Conservation (phyloP, 2,888 invertebrate species). For the Abrostola tripartita region DNA sequence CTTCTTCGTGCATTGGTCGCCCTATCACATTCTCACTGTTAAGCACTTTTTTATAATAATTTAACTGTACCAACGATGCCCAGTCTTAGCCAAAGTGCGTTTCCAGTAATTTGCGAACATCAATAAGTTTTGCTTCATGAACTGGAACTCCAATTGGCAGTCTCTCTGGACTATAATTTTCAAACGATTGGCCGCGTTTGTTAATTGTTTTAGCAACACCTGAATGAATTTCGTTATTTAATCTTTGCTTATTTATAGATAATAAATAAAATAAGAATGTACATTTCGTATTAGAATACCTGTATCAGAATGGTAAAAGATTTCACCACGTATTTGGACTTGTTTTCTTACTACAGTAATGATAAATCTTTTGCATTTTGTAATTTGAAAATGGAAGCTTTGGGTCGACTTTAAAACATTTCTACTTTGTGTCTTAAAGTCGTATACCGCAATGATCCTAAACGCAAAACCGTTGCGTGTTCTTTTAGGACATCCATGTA, state of each 20-base stretch:
- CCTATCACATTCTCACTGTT: conserved; percentile 2
- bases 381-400: conserved; percentile 15
- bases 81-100: no score
- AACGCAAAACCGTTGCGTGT: conserved; percentile 17
- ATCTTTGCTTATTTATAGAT: conserved; percentile 1
- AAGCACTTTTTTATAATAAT: conserved; percentile 9
- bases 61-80: no score
- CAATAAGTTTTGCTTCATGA: no score
- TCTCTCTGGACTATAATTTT: conserved; percentile 3
- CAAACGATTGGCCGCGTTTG: conserved; percentile 6
- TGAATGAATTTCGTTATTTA: conserved; percentile 1
- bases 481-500: conserved; percentile 15
- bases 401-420: conserved; percentile 16
- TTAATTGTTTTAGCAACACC: conserved; percentile 7
- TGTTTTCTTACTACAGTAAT: conserved; percentile 6
- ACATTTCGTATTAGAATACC: conserved; percentile 2
- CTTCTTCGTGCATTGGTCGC: conserved; percentile 6
- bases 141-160: conserved; percentile 8
- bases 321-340: conserved; percentile 3
- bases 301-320: conserved; percentile 3
- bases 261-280: conserved; percentile 3
- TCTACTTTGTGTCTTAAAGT: conserved; percentile 14
- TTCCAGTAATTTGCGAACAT: no score
- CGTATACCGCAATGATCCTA: conserved; percentile 11
- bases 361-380: conserved; percentile 18